Conservation (phyloP, 2,113 vertebrate genomes). For the Phylloscopus trochilus region DNA sequence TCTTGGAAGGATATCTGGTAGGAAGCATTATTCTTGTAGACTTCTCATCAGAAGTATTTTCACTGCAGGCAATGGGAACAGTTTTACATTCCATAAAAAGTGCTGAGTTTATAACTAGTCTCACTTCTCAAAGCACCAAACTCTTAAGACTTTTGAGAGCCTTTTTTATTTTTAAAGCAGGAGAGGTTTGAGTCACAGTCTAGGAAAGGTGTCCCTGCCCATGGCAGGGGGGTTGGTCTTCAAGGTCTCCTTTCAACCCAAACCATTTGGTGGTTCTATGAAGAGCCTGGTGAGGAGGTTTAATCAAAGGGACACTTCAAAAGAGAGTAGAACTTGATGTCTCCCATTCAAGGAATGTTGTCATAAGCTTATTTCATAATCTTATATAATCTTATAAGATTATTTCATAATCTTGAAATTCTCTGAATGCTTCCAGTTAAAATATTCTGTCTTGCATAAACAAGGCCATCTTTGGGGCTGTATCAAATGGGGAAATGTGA, state of each 20-base stretch:
- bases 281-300: not conserved
- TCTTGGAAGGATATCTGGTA: not conserved
- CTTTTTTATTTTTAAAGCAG: not conserved
- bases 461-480: accelerated
- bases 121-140: not conserved
- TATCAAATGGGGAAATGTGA: not conserved
- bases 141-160: not conserved
- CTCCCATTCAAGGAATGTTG: not conserved
- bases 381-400: not conserved
- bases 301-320: not conserved
- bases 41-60: not conserved
- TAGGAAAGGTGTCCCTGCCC: not conserved
- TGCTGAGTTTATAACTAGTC: not conserved
- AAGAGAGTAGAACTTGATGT: not conserved
- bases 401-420: not conserved
- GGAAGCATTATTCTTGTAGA: not conserved
- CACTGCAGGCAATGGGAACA: not conserved
- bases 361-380: not conserved
- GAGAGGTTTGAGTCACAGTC: not conserved
- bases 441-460: not conserved
- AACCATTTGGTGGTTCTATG: not conserved
- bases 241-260: not conserved
- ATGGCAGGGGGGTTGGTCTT: not conserved
- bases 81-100: not conserved
- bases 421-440: not conserved